Conservation (phyloP, 2,797 vertebrate species). For the Oreortyx pictus region DNA sequence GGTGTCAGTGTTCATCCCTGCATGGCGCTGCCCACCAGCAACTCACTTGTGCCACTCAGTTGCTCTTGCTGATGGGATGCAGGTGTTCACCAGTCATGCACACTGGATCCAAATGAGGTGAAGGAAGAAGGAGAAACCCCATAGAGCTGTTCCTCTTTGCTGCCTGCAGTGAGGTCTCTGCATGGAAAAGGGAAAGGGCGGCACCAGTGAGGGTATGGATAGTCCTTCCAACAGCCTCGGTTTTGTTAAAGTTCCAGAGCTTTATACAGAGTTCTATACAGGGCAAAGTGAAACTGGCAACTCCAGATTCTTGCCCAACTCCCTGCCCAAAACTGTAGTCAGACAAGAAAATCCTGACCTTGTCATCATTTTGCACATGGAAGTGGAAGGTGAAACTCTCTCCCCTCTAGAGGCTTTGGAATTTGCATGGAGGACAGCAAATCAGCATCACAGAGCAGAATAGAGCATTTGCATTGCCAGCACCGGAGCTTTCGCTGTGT, state of each 20-base stretch:
- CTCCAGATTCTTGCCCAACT: not conserved
- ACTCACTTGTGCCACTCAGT: not conserved
- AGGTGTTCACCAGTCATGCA: rapidly evolving
- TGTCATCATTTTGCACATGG: not conserved
- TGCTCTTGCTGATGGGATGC: not conserved
- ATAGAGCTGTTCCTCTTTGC: not conserved
- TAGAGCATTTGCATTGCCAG: not conserved
- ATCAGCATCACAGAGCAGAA: slow-evolving; percentile 27
- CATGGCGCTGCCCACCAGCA: not conserved
- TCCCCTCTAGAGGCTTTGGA: not conserved
- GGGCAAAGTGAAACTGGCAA: not conserved
- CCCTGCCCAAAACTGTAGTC: not conserved
- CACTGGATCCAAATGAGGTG: not conserved
- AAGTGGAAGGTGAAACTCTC: not conserved
- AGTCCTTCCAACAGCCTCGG: not conserved
- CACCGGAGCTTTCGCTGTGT: not conserved
- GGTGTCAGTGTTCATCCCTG: not conserved
- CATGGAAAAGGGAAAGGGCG: not conserved
- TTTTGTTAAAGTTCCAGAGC: not conserved
- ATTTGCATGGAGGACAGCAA: not conserved
- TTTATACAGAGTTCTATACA: rapidly evolving
- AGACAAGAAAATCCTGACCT: slow-evolving; percentile 6
- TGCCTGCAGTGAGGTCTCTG: not conserved
- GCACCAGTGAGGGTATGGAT: rapidly evolving
- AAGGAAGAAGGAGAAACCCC: not conserved